A percentile compares a stretch with the other conserved stretches of the same genome.
These are phyloP conservation scores for Chrysomallon squamiferum DNA, from an alignment of 1,140 invertebrate genomes.

Conservation along the genomic window DNA sequence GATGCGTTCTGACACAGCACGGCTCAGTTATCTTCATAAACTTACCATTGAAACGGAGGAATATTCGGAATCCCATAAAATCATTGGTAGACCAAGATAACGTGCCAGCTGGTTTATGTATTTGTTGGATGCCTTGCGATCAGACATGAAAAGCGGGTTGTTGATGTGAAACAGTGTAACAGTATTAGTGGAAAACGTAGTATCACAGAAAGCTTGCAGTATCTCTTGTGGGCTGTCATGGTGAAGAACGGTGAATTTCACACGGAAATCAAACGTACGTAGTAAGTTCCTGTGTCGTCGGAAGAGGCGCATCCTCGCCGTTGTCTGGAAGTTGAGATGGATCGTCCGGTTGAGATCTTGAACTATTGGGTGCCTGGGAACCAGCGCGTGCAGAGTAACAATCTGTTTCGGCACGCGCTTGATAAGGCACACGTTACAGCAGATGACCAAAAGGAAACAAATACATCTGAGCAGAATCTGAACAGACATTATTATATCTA, in stretches of 20 bases:
- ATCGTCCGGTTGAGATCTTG: neutral
- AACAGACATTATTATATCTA: no score
- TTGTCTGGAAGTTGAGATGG: neutral
- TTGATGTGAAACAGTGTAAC: slow-evolving; percentile 2
- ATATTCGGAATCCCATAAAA: neutral
- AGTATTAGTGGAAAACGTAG: neutral
- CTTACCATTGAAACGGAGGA: neutral
- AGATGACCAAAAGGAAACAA: no score
- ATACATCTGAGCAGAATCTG: no score
- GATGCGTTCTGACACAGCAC: no score
- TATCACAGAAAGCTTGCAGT: slow-evolving; percentile 6
- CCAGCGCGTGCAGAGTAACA: neutral
- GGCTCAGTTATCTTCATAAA: no score
- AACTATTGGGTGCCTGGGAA: neutral
- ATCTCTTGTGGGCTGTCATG: neutral
- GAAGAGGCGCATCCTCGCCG: neutral
- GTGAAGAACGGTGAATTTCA: neutral
- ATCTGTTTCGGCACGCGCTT: no score
- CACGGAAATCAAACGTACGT: neutral
- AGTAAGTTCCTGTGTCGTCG: neutral
- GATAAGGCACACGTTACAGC: no score
- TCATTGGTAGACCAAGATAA: slow-evolving; percentile 1
- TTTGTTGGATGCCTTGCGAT: neutral
- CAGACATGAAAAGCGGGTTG: neutral
- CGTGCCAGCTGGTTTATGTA: neutral